These are phyloP conservation scores for Diogma glabrata DNA, from an alignment of 2,888 invertebrate genomes.

Conservation along the genomic window DNA sequence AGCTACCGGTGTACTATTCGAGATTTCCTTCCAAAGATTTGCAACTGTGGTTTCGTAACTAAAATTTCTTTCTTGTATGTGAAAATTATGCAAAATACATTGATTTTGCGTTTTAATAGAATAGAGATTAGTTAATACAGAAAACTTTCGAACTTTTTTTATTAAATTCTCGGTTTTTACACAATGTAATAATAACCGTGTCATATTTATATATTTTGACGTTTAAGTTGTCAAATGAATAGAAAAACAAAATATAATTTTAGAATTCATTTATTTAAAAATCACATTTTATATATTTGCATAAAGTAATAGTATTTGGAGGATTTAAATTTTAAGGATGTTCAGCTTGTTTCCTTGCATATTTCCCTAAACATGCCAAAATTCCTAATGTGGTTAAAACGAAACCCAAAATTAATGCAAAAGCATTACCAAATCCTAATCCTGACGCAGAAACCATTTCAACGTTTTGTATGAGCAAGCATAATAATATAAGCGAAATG, in stretches of 20 bases:
- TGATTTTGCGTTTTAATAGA: too few species aligned
- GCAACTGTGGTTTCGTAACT: slow-evolving; percentile 15
- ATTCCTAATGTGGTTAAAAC: slow-evolving; percentile 47
- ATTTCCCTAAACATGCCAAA: slow-evolving; percentile 55
- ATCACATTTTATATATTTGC: too few species aligned
- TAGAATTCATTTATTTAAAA: too few species aligned
- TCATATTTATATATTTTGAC: too few species aligned
- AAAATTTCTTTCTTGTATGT: slow-evolving; percentile 12
- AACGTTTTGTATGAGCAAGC: slow-evolving; percentile 9
- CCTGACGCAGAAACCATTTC: slow-evolving; percentile 28
- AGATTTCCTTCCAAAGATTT: slow-evolving; percentile 41
- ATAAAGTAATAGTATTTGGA: too few species aligned
- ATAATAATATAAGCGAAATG: slow-evolving; percentile 7
- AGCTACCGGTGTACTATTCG: slow-evolving; percentile 57
- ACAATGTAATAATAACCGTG: too few species aligned
- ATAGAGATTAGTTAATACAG: too few species aligned
- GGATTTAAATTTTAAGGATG: slow-evolving; percentile 12
- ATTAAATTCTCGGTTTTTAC: too few species aligned
- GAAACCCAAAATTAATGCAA: slow-evolving; percentile 51
- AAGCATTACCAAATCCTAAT: slow-evolving; percentile 55
- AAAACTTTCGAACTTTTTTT: too few species aligned
- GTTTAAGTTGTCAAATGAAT: too few species aligned
- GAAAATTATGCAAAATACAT: too few species aligned
- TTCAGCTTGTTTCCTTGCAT: slow-evolving; percentile 47
- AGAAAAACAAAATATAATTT: too few species aligned